Conservation (phyloP, 2,888 invertebrate species). For the Drosophila melanosoma region DNA sequence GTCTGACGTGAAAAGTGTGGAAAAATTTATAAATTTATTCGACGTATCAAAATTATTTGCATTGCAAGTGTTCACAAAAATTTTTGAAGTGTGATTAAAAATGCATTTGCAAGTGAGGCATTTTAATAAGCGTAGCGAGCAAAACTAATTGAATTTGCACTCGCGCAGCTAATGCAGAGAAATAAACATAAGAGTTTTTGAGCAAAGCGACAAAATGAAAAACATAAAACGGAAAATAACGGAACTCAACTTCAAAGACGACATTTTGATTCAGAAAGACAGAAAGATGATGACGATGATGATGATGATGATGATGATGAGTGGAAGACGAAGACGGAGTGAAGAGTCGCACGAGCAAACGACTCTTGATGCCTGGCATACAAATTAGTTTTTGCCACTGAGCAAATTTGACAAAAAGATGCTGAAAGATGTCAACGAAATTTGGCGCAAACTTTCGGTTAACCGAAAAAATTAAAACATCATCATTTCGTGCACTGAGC, state of each 20-base stretch:
- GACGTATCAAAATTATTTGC: conserved; percentile 17
- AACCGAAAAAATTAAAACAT: conserved; percentile 80
- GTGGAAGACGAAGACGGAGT: not conserved
- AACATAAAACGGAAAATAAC: conserved; percentile 13
- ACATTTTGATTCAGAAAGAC: conserved; percentile 57
- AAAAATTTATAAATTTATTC: not conserved
- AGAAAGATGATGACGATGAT: not conserved
- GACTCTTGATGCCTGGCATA: conserved; percentile 70
- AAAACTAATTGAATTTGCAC: conserved; percentile 68
- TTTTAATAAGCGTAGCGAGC: conserved; percentile 64
- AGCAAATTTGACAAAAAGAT: conserved; percentile 46
- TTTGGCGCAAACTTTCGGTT: conserved; percentile 69
- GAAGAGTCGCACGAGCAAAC: conserved; percentile 62
- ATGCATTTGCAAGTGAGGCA: conserved; percentile 65
- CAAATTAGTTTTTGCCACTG: conserved; percentile 68
- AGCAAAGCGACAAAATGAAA: not conserved
- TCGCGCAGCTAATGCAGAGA: conserved; percentile 27
- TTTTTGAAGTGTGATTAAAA: conserved; percentile 63
- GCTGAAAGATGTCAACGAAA: conserved; percentile 51
- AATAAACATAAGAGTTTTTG: conserved; percentile 7
- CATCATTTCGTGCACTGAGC: conserved; percentile 77
- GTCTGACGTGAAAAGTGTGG: not conserved
- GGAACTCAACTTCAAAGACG: conserved; percentile 65
- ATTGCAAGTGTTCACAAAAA: conserved; percentile 49
- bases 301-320: not conserved